Evolutionary conservation across 2,113 vertebrate species (phyloP), one percentile per base, ranked within the genome.

Genomic region (Poicephalus meyeri): DNA sequence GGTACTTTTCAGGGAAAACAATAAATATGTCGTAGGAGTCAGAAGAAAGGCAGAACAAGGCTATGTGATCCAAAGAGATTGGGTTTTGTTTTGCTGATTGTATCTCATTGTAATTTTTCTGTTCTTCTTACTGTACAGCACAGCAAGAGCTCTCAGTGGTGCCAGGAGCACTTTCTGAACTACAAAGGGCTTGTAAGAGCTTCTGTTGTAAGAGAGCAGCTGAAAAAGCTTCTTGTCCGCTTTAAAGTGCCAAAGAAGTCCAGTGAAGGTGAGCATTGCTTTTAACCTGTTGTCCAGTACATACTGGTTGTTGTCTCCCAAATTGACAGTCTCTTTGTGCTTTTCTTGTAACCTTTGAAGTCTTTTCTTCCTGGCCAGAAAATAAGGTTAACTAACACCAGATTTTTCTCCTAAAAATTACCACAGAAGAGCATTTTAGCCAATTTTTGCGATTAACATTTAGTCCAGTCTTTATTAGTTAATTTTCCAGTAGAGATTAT

Each of bases 131-230:
- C 69, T 93, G 19, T 92, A 28, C 66, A 99, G 99, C 99, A 99
- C 97, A 99, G 98, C 97, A 99, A 99, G 97, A 99, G 97, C 97
- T 99, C 99, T 65, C 99, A 99, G 93, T 99, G 99, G 99, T 99
- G 99, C 96, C 99, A 99, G 97, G 98, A 99, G 8, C 99, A 99
- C 92, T 99, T 99, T 97, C 98, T 99, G 53, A 99, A 99, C 96
- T 99, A 99, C 97, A 99, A 99, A 96, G 99, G 99, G 47, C 99
- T 99, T 26, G 97, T 99, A 74, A 98, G 99, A 89, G 99, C 99
- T 9, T 95, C 98, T 42, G 98, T 99, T 3, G 99, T 99, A n/a
- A 98, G 99, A 91, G 99, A 99, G 91, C 99, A 99, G 92, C 97
- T 99, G 94, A 98, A 99, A 35, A 99, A 99, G 71, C 99, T 99